Evolutionary conservation across 1,140 invertebrate genomes (phyloP).

Genomic region (Pollicipes pollicipes): DNA sequence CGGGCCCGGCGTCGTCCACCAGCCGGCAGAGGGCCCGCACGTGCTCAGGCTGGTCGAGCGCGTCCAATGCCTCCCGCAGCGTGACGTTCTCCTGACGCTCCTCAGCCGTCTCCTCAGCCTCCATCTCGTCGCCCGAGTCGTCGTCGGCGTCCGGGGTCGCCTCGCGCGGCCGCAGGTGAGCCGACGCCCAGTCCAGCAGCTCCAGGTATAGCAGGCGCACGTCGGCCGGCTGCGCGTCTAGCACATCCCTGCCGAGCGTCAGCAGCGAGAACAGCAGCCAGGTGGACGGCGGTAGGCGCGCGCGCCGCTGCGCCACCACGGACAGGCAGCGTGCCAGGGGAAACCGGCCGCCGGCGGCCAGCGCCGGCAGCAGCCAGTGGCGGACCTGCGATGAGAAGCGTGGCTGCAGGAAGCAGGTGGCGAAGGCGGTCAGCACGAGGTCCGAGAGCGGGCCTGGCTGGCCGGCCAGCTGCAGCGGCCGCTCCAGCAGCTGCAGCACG

Average conservation of each 20-base stretch:
- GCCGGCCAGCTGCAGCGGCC: constrained; percentile 38
- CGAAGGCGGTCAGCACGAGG: constrained; percentile 6
- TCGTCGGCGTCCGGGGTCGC: constrained; percentile 15
- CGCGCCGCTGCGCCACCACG: constrained; percentile 20
- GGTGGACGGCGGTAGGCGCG: constrained; percentile 22
- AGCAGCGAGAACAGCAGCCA: constrained; percentile 42
- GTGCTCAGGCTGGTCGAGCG: constrained; percentile 16
- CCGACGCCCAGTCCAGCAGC: constrained; percentile 22
- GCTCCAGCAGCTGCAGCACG: constrained; percentile 52
- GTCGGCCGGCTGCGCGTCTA: constrained; percentile 31
- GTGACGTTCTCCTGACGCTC: not conserved
- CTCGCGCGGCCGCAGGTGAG: constrained; percentile 21
- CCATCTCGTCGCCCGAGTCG: constrained; percentile 26
- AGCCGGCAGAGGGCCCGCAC: constrained; percentile 8
- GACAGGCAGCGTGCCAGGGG: constrained; percentile 6
- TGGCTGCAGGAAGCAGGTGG: constrained; percentile 23
- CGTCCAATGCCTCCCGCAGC: not conserved
- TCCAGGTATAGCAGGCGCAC: constrained; percentile 25
- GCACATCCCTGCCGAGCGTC: constrained; percentile 41
- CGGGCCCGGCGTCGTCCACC: constrained; percentile 28
- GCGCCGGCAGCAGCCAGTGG: constrained; percentile 8
- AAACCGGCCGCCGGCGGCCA: constrained; percentile 11
- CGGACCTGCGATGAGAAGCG: constrained; percentile 14
- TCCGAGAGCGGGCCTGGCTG: constrained; percentile 6
- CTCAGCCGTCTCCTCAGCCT: constrained; percentile 21